Conservation (phyloP, 2,797 vertebrate genomes). For the Notoglanidium macrostoma region DNA sequence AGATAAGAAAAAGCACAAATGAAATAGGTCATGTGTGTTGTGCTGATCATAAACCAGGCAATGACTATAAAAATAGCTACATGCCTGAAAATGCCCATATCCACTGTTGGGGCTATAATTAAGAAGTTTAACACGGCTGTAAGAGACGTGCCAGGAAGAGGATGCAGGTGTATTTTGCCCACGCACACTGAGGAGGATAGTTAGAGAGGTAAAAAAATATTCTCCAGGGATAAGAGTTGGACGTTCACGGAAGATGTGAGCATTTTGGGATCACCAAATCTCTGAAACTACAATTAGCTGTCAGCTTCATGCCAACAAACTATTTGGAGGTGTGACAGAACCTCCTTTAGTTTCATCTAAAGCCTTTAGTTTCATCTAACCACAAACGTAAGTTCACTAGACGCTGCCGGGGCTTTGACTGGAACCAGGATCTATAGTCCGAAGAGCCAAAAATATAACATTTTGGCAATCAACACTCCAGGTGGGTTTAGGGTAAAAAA, state of each 20-base stretch:
- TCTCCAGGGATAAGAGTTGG: not conserved
- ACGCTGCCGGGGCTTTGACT: not conserved
- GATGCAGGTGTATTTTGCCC: slow-evolving; percentile 9
- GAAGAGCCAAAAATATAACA: not conserved
- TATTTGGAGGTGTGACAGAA: not conserved
- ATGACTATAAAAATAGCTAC: not conserved
- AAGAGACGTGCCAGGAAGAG: not conserved
- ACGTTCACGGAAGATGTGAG: not conserved
- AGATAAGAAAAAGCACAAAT: not conserved
- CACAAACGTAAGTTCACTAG: not conserved
- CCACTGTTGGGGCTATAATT: not conserved
- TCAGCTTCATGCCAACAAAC: not conserved
- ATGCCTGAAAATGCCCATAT: not conserved
- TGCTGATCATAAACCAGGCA: not conserved
- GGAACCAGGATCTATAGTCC: not conserved
- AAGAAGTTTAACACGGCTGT: not conserved
- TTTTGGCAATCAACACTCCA: slow-evolving; percentile 2
- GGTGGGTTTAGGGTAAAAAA: not conserved
- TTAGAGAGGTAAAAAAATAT: not conserved
- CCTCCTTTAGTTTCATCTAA: slow-evolving; percentile 1
- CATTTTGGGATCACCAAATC: not conserved
- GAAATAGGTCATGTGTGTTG: not conserved
- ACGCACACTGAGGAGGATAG: not conserved
- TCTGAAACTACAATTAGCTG: not conserved
- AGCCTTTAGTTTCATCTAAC: slow-evolving; percentile 10